Base-by-base conservation (phyloP, 2,797 vertebrate genomes). In the Karalla daura region DNA sequence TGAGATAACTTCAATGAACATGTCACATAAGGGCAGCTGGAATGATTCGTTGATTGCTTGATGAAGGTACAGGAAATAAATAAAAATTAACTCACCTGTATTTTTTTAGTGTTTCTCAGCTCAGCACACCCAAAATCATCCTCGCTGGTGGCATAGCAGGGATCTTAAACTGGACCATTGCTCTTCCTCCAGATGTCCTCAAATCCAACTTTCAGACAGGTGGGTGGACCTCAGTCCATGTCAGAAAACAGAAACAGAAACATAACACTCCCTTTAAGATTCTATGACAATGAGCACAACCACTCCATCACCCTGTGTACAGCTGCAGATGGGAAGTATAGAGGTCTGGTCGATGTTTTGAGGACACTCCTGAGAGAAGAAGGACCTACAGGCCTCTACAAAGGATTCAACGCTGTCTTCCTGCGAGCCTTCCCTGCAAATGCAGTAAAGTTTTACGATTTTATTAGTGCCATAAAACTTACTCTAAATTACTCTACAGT, bases 161-260 rank as follows among this genome's bases (percentile, higher is more conserved):
- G 14, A 85, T 94, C 18, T 30, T 93, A 17, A 95, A 95, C 83
- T 95, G 94, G 94, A 81, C 80, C 0, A 83, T 94, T 2, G 93
- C 93, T 20, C 89, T 95, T 15, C 94, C 94, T 2, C 87, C 92
- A 7, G 94, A 95, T 5, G 94, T 94, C 59, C 91, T 95, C 13
- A 95, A 95, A 25, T 94, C 94, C 44, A 94, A 94, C 74, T 94
- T 92, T 70, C 93, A 94, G 85, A 94, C 93, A 60, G 94, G 93
- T 94, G 7, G 85, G 39, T n/a, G 47, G 35, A 28, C 40, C 18
- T n/a, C n/a, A n/a, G n/a, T n/a, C n/a, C n/a, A n/a, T n/a, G n/a
- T n/a, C n/a, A n/a, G n/a, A n/a, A n/a, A n/a, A n/a, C n/a, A n/a
- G n/a, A 33, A 3, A 7, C 30, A 33, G 28, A 30, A 10, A 30